Evolutionary conservation across 1,140 invertebrate species (phyloP), one percentile per base, ranked within the genome.

Genomic region (Bilobella aurantiaca): DNA sequence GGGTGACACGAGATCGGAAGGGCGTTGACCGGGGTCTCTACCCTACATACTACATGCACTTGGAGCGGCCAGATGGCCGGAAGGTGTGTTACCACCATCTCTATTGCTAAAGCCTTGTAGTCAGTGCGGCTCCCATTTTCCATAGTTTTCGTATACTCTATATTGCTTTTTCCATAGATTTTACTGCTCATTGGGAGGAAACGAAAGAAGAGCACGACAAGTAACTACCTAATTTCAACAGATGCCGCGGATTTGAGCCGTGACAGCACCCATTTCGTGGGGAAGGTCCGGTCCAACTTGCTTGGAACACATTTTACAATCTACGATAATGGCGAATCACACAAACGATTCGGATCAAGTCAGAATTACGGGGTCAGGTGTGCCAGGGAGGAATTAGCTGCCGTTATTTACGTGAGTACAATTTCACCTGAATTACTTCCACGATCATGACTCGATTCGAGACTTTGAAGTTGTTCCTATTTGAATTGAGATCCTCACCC

Each of bases 221-320:
- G 93, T 18, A 98, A 98, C 79, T 98, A 99, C 78, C 81, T 99
- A 18, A 95, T 99, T 75, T 97, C 95, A 5, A 95, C 91, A 0
- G 96, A 99, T 81, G 93, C 96, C 0, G 98, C 94, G 0, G 95
- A 99, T 81, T 80, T 99, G 57, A 92, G 92, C 0, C 82, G 95
- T 37, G 87, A 86, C 56, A 94, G 91, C 0, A 91, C 96, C 68
- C 88, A 92, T 23, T 96, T 86, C 78, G 86, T 94, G 5, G 90
- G 90, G 0, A 99, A 99, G 81, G 79, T 99, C n/a, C 81, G 95
- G 28, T 97, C 94, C 1, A 99, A 99, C 80, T 81, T 98, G 16
- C 80, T 99, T 29, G 96, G 96, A 18, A 99, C 96, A 1, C 90
- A 94, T 60, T 99, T 99, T 75, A 96, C 93, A 0, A 85, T 98